A percentile compares a stretch with the other conserved stretches of the same genome.
These are phyloP conservation scores for Corydoras maculifer DNA, from an alignment of 2,113 vertebrate species.

Conservation along the genomic window DNA sequence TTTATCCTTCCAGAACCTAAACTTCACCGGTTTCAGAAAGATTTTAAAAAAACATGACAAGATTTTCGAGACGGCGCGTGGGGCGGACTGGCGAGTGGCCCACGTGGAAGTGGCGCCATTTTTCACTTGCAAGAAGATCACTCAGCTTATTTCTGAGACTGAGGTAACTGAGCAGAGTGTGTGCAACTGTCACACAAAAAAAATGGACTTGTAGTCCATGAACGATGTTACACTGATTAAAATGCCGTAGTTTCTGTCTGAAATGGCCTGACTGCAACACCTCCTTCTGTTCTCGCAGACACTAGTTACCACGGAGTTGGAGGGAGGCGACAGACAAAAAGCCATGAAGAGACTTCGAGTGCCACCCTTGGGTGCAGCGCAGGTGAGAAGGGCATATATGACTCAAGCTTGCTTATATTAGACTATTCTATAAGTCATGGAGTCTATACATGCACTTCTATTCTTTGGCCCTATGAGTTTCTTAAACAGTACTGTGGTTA, in stretches of 20 bases:
- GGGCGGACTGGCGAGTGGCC: conserved; percentile 90
- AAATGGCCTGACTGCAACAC: too few relatives aligned
- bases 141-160: conserved; percentile 94
- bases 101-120: conserved; percentile 97
- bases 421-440: too few relatives aligned
- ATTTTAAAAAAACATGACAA: conserved; percentile 99
- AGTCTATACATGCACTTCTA: too few relatives aligned
- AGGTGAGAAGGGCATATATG: conserved; percentile 63
- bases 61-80: conserved; percentile 91
- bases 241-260: too few relatives aligned
- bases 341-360: conserved; percentile 97
- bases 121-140: conserved; percentile 99
- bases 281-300: conserved; percentile 58
- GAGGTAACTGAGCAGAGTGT: conserved; percentile 67
- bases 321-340: conserved; percentile 92
- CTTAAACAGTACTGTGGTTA: too few relatives aligned
- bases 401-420: too few relatives aligned
- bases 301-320: conserved; percentile 91
- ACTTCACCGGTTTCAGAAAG: conserved; percentile 98
- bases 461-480: too few relatives aligned
- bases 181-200: not conserved
- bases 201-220: not conserved
- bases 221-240: too few relatives aligned
- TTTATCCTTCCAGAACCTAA: conserved; percentile 78
- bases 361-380: conserved; percentile 92